phyloP scores from a whole-genome alignment of 2,113 vertebrate genomes.

The Otolemur garnettii region DNA sequence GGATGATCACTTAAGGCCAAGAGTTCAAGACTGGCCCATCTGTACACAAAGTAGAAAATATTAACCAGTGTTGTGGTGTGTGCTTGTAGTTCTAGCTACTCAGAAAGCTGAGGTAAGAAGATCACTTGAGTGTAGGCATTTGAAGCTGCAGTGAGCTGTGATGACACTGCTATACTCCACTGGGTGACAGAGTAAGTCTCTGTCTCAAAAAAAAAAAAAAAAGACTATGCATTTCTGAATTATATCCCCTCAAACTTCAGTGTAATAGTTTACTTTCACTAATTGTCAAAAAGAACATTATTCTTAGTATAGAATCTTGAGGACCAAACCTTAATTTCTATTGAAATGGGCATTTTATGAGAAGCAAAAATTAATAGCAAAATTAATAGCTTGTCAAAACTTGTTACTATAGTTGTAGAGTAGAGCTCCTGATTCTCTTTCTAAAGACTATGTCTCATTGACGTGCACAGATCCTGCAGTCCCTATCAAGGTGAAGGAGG shows the following conservation, averaged over 20 bases:
- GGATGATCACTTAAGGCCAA: too few species aligned
- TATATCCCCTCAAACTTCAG: not conserved
- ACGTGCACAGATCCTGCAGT: not conserved
- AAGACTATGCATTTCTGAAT: not conserved
- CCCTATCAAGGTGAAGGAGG: not conserved
- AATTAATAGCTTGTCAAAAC: conserved; percentile 25
- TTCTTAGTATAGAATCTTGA: conserved; percentile 28
- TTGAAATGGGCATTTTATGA: not conserved
- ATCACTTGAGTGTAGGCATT: too few species aligned
- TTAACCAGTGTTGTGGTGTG: too few species aligned
- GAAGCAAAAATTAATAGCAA: conserved; percentile 35
- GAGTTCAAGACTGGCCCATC: too few species aligned
- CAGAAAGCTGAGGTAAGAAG: too few species aligned
- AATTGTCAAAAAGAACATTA: not conserved
- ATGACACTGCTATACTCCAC: too few species aligned
- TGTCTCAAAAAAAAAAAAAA: too few species aligned
- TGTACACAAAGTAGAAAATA: too few species aligned
- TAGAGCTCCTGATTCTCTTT: not conserved
- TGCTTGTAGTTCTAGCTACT: too few species aligned
- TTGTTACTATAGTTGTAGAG: too few species aligned
- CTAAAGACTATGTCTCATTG: not conserved
- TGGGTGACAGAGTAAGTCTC: too few species aligned
- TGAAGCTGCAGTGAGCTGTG: too few species aligned
- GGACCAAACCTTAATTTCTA: conserved; percentile 1
- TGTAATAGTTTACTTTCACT: not conserved